These are phyloP conservation scores for Dusona sp. DNA, from an alignment of 2,888 invertebrate genomes.

Conservation along the genomic window DNA sequence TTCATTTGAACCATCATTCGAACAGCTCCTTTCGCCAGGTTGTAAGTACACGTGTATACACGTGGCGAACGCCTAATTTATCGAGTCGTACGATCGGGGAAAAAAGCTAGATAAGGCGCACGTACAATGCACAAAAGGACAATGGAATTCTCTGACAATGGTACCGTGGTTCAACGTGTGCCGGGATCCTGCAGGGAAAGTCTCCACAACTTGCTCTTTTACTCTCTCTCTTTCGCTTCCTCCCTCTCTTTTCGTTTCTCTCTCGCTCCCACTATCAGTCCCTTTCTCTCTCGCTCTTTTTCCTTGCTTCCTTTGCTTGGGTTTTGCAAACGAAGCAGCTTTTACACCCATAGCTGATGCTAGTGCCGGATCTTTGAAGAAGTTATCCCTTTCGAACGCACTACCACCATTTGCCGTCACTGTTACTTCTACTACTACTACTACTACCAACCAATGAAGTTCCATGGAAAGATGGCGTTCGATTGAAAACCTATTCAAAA, in stretches of 20 bases:
- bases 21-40: constrained; percentile 35
- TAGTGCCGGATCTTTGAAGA: constrained; percentile 63
- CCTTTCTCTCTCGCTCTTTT: constrained; percentile 33
- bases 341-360: constrained; percentile 58
- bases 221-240: constrained; percentile 12
- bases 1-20: constrained; percentile 48
- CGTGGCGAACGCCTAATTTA: constrained; percentile 64
- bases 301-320: constrained; percentile 44
- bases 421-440: constrained; percentile 15
- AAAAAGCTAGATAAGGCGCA: constrained; percentile 66
- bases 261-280: not conserved
- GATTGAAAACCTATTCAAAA: constrained; percentile 38
- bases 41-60: constrained; percentile 65
- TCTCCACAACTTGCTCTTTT: constrained; percentile 24
- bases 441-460: not conserved
- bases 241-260: not conserved
- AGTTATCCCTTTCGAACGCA: constrained; percentile 57
- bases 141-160: constrained; percentile 66
- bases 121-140: constrained; percentile 69
- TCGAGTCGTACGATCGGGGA: constrained; percentile 64
- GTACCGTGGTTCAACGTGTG: constrained; percentile 53
- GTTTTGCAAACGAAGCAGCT: constrained; percentile 64
- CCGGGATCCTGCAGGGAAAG: constrained; percentile 58
- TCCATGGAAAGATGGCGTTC: constrained; percentile 34
- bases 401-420: constrained; percentile 34